Base-by-base conservation (phyloP, 2,797 vertebrate genomes). In the Hoplostethus mediterraneus region DNA sequence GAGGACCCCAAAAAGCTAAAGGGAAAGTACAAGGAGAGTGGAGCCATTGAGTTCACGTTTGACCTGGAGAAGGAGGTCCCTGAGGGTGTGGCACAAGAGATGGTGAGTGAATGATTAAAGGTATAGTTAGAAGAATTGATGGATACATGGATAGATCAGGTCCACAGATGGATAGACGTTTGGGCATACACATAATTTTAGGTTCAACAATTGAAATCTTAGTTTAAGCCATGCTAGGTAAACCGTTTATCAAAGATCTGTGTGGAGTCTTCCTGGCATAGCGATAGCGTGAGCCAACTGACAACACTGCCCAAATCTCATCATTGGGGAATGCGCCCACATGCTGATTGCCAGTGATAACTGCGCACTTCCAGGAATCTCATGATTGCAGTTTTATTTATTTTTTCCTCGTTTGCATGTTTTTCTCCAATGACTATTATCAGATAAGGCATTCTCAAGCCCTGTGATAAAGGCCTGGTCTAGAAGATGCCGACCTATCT, bases 1-100 rank as follows among this genome's bases (percentile, higher is more conserved):
- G 98, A 99, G 92, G 98, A 99, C 91, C 96, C 97, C 76, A 99
- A 98, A 91, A 98, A 97, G 86, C 91, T 99, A 82, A 99, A 99
- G 94, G 97, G 97, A 84, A 99, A 99, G 87, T 98, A 98, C 94
- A 99, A 98, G 92, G 98, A 99, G 91, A 97, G 94, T n/a, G 98
- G 97, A 60, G 98, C 97, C 93, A 99, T 99, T 49, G 98, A 99
- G 91, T 99, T 99, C 88, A 95, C 93, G 65, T 99, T 98, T 75
- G 98, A 99, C 88, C 89, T 99, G 89, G 96, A 98, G 87, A 99
- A 96, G 89, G 98, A 99, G 87, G 95, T 97, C 13, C 97, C 98
- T 2, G 98, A 99, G 36, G 96, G 96, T 52, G 97, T 99, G 89
- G 98, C 97, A 30, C 98, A 99, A 93, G 98, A 99, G 94, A 99